Conservation (phyloP, 2,888 invertebrate species). For the Chloroclystis v-ata region DNA sequence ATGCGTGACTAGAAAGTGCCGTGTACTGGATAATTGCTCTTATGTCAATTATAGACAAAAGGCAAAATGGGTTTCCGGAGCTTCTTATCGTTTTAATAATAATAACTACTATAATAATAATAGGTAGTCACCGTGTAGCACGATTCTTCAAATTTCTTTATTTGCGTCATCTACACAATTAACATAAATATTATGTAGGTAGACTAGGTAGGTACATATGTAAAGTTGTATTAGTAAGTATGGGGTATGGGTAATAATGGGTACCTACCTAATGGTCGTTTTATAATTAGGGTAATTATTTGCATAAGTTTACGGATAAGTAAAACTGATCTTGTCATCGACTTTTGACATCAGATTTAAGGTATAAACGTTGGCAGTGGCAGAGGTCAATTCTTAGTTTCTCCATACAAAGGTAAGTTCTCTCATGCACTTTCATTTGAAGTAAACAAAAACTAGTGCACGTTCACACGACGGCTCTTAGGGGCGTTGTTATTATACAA, state of each 20-base stretch:
- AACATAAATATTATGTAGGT: no score
- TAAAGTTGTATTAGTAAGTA: no score
- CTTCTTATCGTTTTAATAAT: constrained; percentile 6
- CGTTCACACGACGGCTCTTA: constrained; percentile 63
- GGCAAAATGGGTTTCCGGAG: constrained; percentile 33
- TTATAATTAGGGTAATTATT: constrained; percentile 1
- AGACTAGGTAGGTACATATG: no score
- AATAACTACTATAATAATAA: no score
- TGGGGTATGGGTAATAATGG: no score
- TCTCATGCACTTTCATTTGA: constrained; percentile 75
- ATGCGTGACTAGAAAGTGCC: constrained; percentile 60
- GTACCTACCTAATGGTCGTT: no score
- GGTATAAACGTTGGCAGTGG: constrained; percentile 33
- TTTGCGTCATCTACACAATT: no score
- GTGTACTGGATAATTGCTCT: constrained; percentile 47
- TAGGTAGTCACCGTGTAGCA: neutral
- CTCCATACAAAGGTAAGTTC: constrained; percentile 56
- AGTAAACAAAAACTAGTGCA: constrained; percentile 62
- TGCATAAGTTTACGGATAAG: no score
- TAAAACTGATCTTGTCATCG: no score
- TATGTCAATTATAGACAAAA: constrained; percentile 36
- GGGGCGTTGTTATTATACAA: constrained; percentile 46
- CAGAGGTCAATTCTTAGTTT: constrained; percentile 68
- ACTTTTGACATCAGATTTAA: constrained; percentile 17
- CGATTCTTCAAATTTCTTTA: constrained; percentile 5